Conservation (phyloP, 2,797 vertebrate genomes). For the Chelonia mydas region DNA sequence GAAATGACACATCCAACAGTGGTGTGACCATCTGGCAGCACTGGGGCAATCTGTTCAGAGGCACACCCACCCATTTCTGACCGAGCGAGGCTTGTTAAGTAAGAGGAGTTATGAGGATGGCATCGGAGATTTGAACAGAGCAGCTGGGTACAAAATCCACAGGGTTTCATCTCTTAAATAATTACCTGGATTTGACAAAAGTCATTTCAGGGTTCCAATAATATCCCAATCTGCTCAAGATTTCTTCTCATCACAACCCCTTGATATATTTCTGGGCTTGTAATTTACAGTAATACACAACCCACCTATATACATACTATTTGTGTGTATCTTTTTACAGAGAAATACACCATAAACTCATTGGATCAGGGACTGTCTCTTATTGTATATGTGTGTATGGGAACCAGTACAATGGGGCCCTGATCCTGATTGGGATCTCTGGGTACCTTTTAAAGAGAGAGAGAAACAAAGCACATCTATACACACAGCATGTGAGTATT, state of each 20-base stretch:
- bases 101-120: not conserved
- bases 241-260: fast-evolving
- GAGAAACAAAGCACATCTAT: not conserved
- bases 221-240: fast-evolving
- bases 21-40: not conserved
- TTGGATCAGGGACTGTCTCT: not conserved
- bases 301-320: no score
- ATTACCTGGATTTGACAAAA: fast-evolving
- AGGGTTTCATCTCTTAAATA: not conserved
- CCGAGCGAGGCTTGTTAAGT: not conserved
- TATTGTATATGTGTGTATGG: not conserved
- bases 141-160: fast-evolving
- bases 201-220: not conserved
- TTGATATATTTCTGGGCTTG: not conserved
- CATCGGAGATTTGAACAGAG: not conserved
- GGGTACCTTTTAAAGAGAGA: not conserved
- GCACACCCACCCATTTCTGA: not conserved
- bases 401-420: not conserved
- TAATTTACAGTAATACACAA: not conserved
- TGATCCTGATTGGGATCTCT: not conserved
- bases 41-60: not conserved
- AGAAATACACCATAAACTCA: not conserved
- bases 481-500: not conserved
- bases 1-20: not conserved
- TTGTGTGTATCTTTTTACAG: not conserved